Evolutionary conservation across 2,797 vertebrate genomes (phyloP), one percentile per base, ranked within the genome.

Genomic region (Trachurus trachurus): DNA sequence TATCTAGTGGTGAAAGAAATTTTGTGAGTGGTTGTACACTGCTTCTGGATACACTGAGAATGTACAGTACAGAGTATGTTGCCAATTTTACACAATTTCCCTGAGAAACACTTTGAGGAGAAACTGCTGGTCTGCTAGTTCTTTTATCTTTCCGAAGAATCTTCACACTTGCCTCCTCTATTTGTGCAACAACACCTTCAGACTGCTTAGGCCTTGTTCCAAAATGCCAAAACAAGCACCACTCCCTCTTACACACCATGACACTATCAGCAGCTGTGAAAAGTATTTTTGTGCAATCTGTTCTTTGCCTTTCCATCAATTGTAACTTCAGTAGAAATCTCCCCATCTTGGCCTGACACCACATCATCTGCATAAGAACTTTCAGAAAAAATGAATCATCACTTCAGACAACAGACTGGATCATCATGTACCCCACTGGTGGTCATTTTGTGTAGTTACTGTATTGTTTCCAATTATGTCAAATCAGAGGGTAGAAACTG

Each of bases 261-360:
- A 56, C 63, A 40, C 39, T 9, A 42, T 17, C 42, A 13, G 17
- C 59, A 60, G 15, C 76, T 72, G 31, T 47, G 17, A 45, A 66
- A 78, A 56, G 9, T 29, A 49, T 42, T 47, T 74, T 7, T 47
- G 19, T 52, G 31, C 6, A 26, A 45, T 39, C 39, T 19, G 19
- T 44, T 77, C 64, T 62, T 52, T 53, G 26, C 15, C 21, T 58
- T 77, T 47, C 68, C 39, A 68, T 37, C 0, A 2, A 15, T n/a
- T 29, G n/a, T 19, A 47, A 29, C 11, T 40, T 22, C 17, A 39
- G 29, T 11, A n/a, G 64, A 68, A 53, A 58, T 21, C 29, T 22
- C 34, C 34, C 8, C 7, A 1, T 9, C 10, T 66, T 37, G 5
- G 5, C 44, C 11, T 60, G 3, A 53, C 11, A 57, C 50, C 5